Percentiles rank a stretch among this genome's conserved stretches.
Conservation (phyloP, 2,797 vertebrate species). For the Morus bassanus region DNA sequence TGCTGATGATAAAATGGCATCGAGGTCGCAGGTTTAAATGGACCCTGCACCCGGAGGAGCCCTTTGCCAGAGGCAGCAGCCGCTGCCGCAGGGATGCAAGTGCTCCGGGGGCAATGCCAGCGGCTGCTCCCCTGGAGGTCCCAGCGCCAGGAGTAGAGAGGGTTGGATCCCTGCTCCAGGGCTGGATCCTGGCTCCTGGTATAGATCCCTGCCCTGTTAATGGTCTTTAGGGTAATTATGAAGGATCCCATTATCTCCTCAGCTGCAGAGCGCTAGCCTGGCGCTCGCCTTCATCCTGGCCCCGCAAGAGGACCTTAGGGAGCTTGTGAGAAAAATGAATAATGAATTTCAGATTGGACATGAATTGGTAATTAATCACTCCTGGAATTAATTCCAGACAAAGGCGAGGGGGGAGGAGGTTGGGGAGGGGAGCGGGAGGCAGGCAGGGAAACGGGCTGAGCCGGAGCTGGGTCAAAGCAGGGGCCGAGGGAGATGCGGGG, state of each 20-base stretch:
- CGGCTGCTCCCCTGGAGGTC: not conserved
- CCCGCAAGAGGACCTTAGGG: conserved; percentile 46
- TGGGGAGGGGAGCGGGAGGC: not conserved
- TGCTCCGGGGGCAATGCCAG: not conserved
- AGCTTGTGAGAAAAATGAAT: conserved; percentile 69
- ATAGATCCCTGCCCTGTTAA: conserved; percentile 50
- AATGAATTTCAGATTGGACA: conserved; percentile 71
- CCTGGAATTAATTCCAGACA: conserved; percentile 70
- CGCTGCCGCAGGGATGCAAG: not conserved
- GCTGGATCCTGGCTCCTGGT: not conserved
- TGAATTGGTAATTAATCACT: conserved; percentile 76
- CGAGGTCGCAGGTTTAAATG: not conserved
- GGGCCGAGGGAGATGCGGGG: not conserved
- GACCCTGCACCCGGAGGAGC: not conserved
- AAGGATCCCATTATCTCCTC: conserved; percentile 69
- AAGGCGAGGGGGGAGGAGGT: not conserved
- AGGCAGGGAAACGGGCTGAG: not conserved
- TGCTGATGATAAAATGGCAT: not conserved
- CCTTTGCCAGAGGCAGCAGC: not conserved
- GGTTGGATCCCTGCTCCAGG: not conserved
- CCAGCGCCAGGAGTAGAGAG: not conserved
- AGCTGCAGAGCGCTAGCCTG: conserved; percentile 7
- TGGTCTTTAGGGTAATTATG: conserved; percentile 70
- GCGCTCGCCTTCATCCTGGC: conserved; percentile 46
- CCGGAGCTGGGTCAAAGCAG: not conserved